Evolutionary conservation across 2,797 vertebrate genomes (phyloP).

Genomic region (Falco cherrug): DNA sequence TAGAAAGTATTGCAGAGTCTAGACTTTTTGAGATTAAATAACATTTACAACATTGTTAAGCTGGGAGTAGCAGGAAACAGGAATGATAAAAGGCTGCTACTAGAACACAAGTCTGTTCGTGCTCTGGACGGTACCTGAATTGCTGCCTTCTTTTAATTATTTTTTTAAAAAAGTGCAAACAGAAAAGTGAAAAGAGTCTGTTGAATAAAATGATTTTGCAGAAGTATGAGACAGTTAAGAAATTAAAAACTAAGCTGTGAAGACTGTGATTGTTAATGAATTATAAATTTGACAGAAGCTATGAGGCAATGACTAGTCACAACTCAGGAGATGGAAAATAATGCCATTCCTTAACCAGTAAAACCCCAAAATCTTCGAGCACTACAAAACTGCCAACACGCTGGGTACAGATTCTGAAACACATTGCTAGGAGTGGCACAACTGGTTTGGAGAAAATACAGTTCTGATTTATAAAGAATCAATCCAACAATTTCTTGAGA

Average conservation of each 20-base stretch:
- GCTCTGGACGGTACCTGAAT: neutral
- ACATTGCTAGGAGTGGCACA: neutral
- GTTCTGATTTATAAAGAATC: neutral
- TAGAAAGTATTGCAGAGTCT: neutral
- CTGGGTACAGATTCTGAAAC: neutral
- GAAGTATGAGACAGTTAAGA: neutral
- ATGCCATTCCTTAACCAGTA: neutral
- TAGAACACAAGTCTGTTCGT: neutral
- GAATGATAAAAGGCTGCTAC: neutral
- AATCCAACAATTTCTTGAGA: neutral
- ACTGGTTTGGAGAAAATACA: neutral
- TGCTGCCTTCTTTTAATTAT: neutral
- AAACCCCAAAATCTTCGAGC: neutral
- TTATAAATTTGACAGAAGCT: slow-evolving; percentile 9
- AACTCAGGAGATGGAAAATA: neutral
- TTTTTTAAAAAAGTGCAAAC: neutral
- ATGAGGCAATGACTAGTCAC: neutral
- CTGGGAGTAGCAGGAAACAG: neutral
- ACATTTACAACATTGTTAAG: neutral
- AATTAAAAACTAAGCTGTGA: neutral
- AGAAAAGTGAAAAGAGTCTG: neutral
- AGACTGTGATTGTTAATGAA: slow-evolving; percentile 23
- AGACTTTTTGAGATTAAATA: neutral
- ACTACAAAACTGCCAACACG: neutral
- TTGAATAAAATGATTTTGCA: neutral